A percentile compares a stretch with the other conserved stretches of the same genome.
Conservation (phyloP, 1,140 invertebrate genomes). For the Zaprionus gabonicus region DNA sequence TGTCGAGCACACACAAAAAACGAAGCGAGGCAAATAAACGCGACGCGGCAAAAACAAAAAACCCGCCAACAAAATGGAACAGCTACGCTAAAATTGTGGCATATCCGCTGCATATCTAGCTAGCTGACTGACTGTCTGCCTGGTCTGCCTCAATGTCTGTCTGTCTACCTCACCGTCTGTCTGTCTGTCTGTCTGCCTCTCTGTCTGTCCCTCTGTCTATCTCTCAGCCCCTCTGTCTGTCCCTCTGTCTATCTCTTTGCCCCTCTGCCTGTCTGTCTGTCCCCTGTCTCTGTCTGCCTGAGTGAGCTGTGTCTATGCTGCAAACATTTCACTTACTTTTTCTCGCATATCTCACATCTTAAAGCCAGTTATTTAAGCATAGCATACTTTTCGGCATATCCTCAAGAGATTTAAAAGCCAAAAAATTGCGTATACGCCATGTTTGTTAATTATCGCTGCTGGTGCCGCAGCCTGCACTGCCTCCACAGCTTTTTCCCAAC, state of each 20-base stretch:
- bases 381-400: not conserved
- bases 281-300: conserved; percentile 3
- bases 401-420: not conserved
- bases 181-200: conserved; percentile 8
- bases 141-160: not conserved
- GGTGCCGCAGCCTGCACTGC: not conserved
- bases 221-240: conserved; percentile 3
- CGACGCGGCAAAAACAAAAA: conserved; percentile 22
- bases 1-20: conserved; percentile 23
- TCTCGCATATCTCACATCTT: not conserved
- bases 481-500: not conserved
- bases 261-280: conserved; percentile 2
- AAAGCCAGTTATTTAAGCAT: not conserved
- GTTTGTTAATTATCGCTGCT: conserved; percentile 51
- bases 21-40: conserved; percentile 39
- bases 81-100: conserved; percentile 2
- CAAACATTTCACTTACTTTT: conserved; percentile 22
- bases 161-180: not conserved
- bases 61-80: conserved; percentile 27
- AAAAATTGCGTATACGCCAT: conserved; percentile 40
- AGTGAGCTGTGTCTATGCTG: conserved; percentile 28
- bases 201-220: not conserved
- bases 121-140: not conserved
- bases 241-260: not conserved
- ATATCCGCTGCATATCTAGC: not conserved